Evolutionary conservation across 2,888 invertebrate genomes (phyloP).

Genomic region (Phengaris arion): DNA sequence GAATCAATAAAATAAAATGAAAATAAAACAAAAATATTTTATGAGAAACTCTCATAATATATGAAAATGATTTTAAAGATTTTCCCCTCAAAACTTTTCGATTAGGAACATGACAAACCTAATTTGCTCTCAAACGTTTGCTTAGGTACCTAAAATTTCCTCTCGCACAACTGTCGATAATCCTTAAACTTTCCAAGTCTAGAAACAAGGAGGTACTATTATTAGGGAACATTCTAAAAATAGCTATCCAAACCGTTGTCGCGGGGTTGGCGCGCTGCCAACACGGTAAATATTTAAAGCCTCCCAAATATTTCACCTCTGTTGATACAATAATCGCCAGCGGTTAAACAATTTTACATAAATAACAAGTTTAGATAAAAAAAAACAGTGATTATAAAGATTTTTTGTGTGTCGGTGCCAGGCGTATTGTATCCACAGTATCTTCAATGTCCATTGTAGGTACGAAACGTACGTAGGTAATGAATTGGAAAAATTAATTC

Average conservation of each 20-base stretch:
- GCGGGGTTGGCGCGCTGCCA: slow-evolving; percentile 3
- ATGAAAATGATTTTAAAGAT: no score
- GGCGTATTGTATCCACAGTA: neutral
- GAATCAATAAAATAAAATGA: no score
- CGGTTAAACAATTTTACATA: slow-evolving; percentile 9
- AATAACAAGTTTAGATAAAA: slow-evolving; percentile 16
- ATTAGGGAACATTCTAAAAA: slow-evolving; percentile 20
- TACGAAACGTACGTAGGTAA: no score
- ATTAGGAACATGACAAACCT: neutral
- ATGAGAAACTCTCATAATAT: no score
- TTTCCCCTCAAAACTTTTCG: no score
- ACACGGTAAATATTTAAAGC: slow-evolving; percentile 13
- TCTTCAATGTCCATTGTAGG: neutral
- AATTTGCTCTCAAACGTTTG: neutral
- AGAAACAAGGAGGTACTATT: neutral
- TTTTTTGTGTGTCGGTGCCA: neutral
- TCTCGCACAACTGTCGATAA: neutral
- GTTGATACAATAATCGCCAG: slow-evolving; percentile 22
- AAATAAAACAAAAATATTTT: no score
- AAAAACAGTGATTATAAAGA: neutral
- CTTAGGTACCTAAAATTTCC: neutral
- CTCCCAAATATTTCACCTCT: slow-evolving; percentile 17
- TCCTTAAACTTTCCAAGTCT: neutral
- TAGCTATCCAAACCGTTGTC: neutral
- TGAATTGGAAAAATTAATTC: no score